Evolutionary conservation across 2,888 invertebrate genomes (phyloP), one percentile per base, ranked within the genome.

Genomic region (Pandemis corylana): DNA sequence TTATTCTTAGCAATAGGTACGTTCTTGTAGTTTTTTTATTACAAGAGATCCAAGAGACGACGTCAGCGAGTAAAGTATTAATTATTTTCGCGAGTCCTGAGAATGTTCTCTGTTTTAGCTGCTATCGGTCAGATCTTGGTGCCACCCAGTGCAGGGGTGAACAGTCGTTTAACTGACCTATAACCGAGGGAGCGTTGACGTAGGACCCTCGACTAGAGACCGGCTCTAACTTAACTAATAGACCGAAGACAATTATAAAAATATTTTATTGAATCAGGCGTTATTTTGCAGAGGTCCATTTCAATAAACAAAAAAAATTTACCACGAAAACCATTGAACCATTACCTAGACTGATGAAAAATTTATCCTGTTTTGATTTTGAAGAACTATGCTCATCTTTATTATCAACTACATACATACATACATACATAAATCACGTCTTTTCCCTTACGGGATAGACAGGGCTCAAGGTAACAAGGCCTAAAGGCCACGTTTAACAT

Each of bases 91-190:
- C 42, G 41, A 64, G 36, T 67, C 51, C 13, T 51, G 0, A 13
- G 64, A 64, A 42, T 41, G 53, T 41, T 53, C 51, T 41, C 13
- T 20, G 9, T 12, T 36, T 64, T 20, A 20, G n/a, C 4, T 10
- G n/a, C 64, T 74, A 74, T 74, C 74, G 68, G 71, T 68, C 64
- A 68, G 64, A 68, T 76, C 65, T 72, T 15, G 15, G 90, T 89
- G 83, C 88, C 85, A 85, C 83, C 85, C 87, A 78, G 88, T 88
- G 83, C 87, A 69, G 83, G 87, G 91, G 88, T 91, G 89, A 91
- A 91, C 80, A 89, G 79, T 83, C 92, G 86, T 83, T 87, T 91
- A 90, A 91, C 87, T 90, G 88, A 91, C 90, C 90, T 87, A 89
- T 86, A 87, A 82, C 75, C 73, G 78, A 79, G 77, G 73, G 81